Evolutionary conservation across 2,888 invertebrate genomes (phyloP), one percentile per base, ranked within the genome.

Genomic region (Zygaena filipendulae): DNA sequence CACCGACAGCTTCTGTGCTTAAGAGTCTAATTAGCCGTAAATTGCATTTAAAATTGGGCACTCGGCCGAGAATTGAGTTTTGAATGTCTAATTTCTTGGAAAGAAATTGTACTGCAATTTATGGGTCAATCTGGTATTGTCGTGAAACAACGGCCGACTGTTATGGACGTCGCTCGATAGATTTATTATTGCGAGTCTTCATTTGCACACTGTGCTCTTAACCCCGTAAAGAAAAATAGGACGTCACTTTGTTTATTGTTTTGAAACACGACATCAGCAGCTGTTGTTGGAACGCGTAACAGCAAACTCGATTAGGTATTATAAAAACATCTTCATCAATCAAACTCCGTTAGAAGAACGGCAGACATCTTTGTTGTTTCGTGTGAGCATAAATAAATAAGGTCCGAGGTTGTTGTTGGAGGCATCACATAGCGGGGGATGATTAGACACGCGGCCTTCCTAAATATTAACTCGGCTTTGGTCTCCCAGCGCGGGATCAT

Each of bases 21-120:
- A 71, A 71, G 56, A 59, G 62, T 62, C 58, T 71, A 71, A 74
- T 74, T 74, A 71, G 62, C 60, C 60, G 67, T 69, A 69, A 71
- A 74, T 72, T 69, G 69, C 69, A 66, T 60, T 58, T 56, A 54
- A 58, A 70, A 71, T 67, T 64, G 64, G 62, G 52, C 54, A 59
- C 60, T 67, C 62, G 63, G 58, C 52, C 62, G 62, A 63, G 59
- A 68, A 71, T 66, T 63, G 62, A 63, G 63, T 67, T 66, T 64
- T 69, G 57, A 71, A 74, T 69, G 69, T 66, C 69, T 66, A 70
- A 71, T 72, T 69, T 60, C 45, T 51, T 40, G 51, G 59, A 62
- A 70, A 60, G 54, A 55, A 57, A 62, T 59, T 63, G 49, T 56
- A 54, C 47, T 49, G 49, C 53, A 59, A 54, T 68, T 64, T 62